phyloP scores from a whole-genome alignment of 2,113 vertebrate species.

The Monopterus albus region DNA sequence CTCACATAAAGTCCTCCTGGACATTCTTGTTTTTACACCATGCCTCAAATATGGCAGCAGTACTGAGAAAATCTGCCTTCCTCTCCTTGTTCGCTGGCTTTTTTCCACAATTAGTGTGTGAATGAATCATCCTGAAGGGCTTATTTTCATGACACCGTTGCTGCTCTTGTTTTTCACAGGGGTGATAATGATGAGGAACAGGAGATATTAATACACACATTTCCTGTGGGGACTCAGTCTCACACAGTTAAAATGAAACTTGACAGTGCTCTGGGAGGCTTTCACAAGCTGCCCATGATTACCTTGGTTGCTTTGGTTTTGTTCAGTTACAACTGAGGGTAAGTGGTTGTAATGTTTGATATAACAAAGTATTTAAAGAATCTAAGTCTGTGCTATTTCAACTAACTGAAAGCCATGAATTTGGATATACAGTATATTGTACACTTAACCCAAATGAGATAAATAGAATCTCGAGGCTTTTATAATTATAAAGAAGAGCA shows the following conservation, averaged over 20 bases:
- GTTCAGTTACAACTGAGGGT: conserved; percentile 2
- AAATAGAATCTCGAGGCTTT: conserved; percentile 1
- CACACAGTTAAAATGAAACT: conserved; percentile 56
- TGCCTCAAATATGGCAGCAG: conserved; percentile 18
- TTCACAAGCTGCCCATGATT: conserved; percentile 27
- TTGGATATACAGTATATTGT: neutral
- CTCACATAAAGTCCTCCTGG: neutral
- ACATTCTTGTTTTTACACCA: conserved; percentile 9
- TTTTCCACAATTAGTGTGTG: conserved; percentile 52
- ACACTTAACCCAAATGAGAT: no score
- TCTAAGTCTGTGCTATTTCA: neutral
- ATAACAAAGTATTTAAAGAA: neutral
- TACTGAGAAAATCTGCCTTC: conserved; percentile 17
- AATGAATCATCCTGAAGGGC: conserved; percentile 57
- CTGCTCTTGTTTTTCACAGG: conserved; percentile 60
- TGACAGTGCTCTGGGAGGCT: conserved; percentile 50
- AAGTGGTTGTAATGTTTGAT: neutral
- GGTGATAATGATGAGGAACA: conserved; percentile 63
- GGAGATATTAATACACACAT: conserved; percentile 66
- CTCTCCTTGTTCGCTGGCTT: conserved; percentile 29
- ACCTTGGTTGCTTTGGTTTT: conserved; percentile 16
- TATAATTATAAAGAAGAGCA: conserved; percentile 8
- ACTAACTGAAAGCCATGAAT: neutral
- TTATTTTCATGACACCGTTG: conserved; percentile 47
- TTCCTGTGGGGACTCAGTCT: conserved; percentile 61